Evolutionary conservation across 2,113 vertebrate species (phyloP), one percentile per base, ranked within the genome.

Genomic region (Microcebus tavaratra): DNA sequence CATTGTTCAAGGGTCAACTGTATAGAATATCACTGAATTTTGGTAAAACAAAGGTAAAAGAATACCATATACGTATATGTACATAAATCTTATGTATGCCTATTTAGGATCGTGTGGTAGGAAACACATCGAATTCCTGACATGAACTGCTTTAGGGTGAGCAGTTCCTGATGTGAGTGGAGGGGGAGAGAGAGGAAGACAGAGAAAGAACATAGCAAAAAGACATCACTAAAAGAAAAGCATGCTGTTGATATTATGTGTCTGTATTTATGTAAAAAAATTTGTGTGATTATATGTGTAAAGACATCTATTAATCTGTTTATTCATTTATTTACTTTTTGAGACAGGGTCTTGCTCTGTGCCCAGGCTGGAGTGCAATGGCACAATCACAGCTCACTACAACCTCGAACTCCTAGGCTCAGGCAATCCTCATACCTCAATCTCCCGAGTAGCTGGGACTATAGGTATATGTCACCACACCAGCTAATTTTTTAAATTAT

Each of bases 41-140:
- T 80, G 86, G n/a, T 15, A 72, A 96, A 89, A 67, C 57, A 89
- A 92, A 82, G 70, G 50, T 27, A 83, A 87, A n/a, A 81, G 18
- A 11, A 72, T 57, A 15, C 6, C 53, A 83, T 8, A 29, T 45
- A 23, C 67, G 29, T 68, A 20, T 21, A n/a, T 45, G 1, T 27
- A 42, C 23, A 42, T 53, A 70, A 6, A 63, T 80, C 63, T 6
- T 75, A 80, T 13, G 17, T 23, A 8, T 67, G 20, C 39, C 57
- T 72, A 18, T n/a, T 83, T 72, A 84, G 13, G 2, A n/a, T 21
- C 45, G 20, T 86, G 27, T 63, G 29, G 48, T 75, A 34, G 81
- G n/a, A 85, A 61, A 53, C 23, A 55, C 15, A 70, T 1, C 29
- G 50, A 34, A 5, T 48, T 75, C 29, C 25, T 82, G 53, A 61